These are phyloP conservation scores for Selene dorsalis DNA, from an alignment of 2,797 vertebrate species.

Conservation along the genomic window DNA sequence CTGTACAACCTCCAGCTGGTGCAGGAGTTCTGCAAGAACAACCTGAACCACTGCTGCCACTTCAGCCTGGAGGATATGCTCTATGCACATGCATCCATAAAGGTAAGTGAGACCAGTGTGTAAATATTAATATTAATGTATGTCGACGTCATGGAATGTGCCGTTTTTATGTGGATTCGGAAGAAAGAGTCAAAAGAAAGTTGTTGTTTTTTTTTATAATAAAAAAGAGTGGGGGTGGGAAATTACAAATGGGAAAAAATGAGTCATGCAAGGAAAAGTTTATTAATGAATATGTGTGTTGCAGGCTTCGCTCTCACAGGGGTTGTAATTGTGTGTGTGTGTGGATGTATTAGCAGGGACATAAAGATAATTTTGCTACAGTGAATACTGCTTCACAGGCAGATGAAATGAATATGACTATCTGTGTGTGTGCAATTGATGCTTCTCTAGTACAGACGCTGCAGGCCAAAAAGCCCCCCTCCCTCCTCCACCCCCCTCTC, in stretches of 20 bases:
- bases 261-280: constrained; percentile 76
- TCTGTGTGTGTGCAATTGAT: constrained; percentile 32
- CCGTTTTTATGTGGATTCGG: constrained; percentile 12
- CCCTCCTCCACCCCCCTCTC: not conserved
- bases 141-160: not conserved
- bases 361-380: constrained; percentile 40
- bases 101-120: constrained; percentile 83
- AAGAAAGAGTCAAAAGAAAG: constrained; percentile 22
- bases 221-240: constrained; percentile 35
- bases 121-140: not conserved
- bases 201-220: not conserved
- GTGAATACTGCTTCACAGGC: constrained; percentile 25
- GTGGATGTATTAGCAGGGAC: constrained; percentile 7
- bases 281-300: constrained; percentile 39
- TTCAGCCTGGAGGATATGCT: constrained; percentile 98
- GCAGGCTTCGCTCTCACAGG: constrained; percentile 31
- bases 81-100: constrained; percentile 94
- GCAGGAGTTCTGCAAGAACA: constrained; percentile 95
- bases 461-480: constrained; percentile 15
- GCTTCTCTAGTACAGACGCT: constrained; percentile 35
- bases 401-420: constrained; percentile 42
- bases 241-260: constrained; percentile 69
- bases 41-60: constrained; percentile 97
- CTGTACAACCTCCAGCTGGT: constrained; percentile 97
- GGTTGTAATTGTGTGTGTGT: constrained; percentile 25